Evolutionary conservation across 2,797 vertebrate genomes (phyloP).

Genomic region (Eulemur coronatus): DNA sequence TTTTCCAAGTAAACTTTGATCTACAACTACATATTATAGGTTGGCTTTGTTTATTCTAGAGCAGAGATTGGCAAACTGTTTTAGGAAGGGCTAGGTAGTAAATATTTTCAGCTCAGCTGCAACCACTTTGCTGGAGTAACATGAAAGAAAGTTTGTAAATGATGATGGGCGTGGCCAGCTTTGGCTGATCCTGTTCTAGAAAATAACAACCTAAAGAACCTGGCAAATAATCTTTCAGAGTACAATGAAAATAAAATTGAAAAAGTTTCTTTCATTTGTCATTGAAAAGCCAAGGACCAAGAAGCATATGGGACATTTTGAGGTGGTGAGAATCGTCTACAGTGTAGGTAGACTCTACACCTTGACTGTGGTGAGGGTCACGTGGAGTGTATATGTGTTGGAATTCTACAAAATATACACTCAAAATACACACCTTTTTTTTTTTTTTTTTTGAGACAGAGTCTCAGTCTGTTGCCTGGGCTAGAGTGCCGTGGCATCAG

Average conservation of each 20-base stretch:
- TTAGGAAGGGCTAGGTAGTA: neutral
- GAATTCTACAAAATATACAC: neutral
- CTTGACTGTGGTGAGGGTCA: neutral
- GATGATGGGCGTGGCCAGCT: too few species aligned
- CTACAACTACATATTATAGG: neutral
- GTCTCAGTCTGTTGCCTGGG: too few species aligned
- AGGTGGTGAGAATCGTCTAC: neutral
- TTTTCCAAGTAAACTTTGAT: neutral
- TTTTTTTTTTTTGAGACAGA: too few species aligned
- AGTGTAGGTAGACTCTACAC: too few species aligned
- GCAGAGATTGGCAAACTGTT: neutral
- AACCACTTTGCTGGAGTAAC: neutral
- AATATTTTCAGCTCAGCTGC: neutral
- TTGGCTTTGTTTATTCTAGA: neutral
- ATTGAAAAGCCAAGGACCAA: neutral
- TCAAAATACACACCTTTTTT: neutral
- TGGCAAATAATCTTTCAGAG: neutral
- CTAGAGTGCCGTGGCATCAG: too few species aligned
- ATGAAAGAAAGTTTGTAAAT: neutral
- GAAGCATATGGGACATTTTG: neutral
- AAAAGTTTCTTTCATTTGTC: neutral
- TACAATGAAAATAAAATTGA: neutral
- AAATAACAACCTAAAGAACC: neutral
- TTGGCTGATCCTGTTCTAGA: neutral
- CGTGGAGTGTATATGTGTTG: neutral